These are phyloP conservation scores for Chrysolina americana DNA, from an alignment of 2,888 invertebrate species.

Conservation along the genomic window DNA sequence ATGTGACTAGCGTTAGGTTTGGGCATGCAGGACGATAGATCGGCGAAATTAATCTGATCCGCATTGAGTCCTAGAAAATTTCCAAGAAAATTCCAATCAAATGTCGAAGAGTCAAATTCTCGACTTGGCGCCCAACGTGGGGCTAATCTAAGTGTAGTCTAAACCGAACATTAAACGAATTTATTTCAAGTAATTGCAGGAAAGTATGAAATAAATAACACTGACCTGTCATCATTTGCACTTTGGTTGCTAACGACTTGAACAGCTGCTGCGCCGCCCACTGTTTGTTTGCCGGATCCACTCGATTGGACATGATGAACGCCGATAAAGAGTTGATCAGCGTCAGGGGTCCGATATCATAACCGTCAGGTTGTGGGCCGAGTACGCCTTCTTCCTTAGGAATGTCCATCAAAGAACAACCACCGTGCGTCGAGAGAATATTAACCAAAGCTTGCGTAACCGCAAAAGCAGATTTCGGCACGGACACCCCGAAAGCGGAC, in stretches of 20 bases:
- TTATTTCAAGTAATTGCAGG: too few relatives aligned
- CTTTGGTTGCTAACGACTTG: conserved; percentile 68
- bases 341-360: conserved; percentile 68
- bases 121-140: neutral
- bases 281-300: conserved; percentile 72
- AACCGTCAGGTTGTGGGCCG: conserved; percentile 50
- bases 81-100: too few relatives aligned
- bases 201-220: neutral
- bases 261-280: conserved; percentile 77
- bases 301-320: conserved; percentile 73
- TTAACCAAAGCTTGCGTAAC: conserved; percentile 76
- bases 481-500: conserved; percentile 65
- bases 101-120: neutral
- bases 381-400: conserved; percentile 62
- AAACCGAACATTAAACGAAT: too few relatives aligned
- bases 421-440: conserved; percentile 71
- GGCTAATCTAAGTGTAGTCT: neutral
- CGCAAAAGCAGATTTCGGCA: conserved; percentile 68
- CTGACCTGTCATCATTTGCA: conserved; percentile 63
- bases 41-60: conserved; percentile 71
- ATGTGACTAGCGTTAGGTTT: conserved; percentile 63
- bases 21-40: conserved; percentile 70
- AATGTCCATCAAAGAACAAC: conserved; percentile 66
- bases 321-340: conserved; percentile 75
- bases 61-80: conserved; percentile 46